Evolutionary conservation across 2,888 invertebrate species (phyloP).

Genomic region (Diarsia dahlii): DNA sequence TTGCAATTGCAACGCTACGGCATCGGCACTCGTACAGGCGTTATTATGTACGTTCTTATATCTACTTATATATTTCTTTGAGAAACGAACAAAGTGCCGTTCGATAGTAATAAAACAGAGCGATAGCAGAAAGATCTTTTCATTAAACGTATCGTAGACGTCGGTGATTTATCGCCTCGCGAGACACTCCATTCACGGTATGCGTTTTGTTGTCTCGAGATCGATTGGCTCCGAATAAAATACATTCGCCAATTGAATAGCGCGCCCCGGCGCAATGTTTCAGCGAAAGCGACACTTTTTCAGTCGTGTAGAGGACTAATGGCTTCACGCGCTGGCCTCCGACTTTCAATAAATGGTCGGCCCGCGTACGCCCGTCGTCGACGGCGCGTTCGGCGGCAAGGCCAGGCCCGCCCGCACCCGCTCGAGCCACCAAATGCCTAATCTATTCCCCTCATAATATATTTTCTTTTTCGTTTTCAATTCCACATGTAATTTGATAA

Average conservation of each 20-base stretch:
- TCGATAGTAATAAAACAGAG: slow-evolving; percentile 82
- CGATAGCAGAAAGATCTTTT: slow-evolving; percentile 83
- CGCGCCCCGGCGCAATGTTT: slow-evolving; percentile 85
- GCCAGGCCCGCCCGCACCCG: slow-evolving; percentile 48
- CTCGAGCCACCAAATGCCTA: slow-evolving; percentile 72
- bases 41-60: slow-evolving; percentile 59
- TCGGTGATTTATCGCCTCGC: slow-evolving; percentile 87
- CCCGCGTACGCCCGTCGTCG: slow-evolving; percentile 70
- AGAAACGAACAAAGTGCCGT: slow-evolving; percentile 72
- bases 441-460: slow-evolving; percentile 77
- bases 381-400: slow-evolving; percentile 22
- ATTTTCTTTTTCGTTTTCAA: slow-evolving; percentile 65
- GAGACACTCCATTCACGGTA: slow-evolving; percentile 86
- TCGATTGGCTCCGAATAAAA: slow-evolving; percentile 89
- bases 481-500: slow-evolving; percentile 62
- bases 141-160: slow-evolving; percentile 88
- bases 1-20: slow-evolving; percentile 64
- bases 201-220: slow-evolving; percentile 88
- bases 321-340: slow-evolving; percentile 85
- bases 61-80: slow-evolving; percentile 59
- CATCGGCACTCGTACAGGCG: slow-evolving; percentile 67
- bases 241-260: slow-evolving; percentile 89
- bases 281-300: slow-evolving; percentile 88
- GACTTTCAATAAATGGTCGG: slow-evolving; percentile 86
- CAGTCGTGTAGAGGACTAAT: slow-evolving; percentile 86